These are phyloP conservation scores for Empis livida DNA, from an alignment of 2,888 invertebrate species.

Conservation along the genomic window DNA sequence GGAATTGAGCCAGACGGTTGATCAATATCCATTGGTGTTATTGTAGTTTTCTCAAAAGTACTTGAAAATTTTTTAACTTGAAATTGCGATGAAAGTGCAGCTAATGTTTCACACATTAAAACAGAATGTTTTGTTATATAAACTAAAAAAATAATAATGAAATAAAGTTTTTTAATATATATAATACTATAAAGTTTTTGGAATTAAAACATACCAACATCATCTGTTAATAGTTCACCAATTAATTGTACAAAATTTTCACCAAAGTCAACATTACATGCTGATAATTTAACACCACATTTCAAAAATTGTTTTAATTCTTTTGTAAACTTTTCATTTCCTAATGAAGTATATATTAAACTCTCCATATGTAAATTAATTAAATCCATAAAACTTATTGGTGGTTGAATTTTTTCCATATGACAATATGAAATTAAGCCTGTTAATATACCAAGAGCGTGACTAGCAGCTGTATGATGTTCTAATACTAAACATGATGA, in stretches of 20 bases:
- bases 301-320: conserved; percentile 34
- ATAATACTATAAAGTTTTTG: neutral
- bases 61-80: conserved; percentile 27
- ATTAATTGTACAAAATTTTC: conserved; percentile 51
- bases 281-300: conserved; percentile 59
- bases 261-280: conserved; percentile 48
- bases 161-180: neutral
- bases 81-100: conserved; percentile 53
- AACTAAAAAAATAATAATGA: conserved; percentile 10
- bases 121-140: conserved; percentile 30
- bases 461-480: conserved; percentile 30
- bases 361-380: conserved; percentile 33
- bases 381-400: conserved; percentile 25
- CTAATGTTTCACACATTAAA: conserved; percentile 58
- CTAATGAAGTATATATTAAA: conserved; percentile 29
- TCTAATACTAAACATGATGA: conserved; percentile 29
- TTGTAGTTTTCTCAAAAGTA: conserved; percentile 16
- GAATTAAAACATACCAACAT: conserved; percentile 16
- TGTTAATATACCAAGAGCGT: conserved; percentile 31
- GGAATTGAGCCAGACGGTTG: neutral
- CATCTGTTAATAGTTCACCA: conserved; percentile 36
- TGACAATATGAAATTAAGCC: conserved; percentile 21
- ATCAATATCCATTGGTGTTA: conserved; percentile 7
- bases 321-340: conserved; percentile 23
- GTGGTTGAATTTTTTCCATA: conserved; percentile 15